These are phyloP conservation scores for Hyles lineata DNA, from an alignment of 2,888 invertebrate species.

Conservation along the genomic window DNA sequence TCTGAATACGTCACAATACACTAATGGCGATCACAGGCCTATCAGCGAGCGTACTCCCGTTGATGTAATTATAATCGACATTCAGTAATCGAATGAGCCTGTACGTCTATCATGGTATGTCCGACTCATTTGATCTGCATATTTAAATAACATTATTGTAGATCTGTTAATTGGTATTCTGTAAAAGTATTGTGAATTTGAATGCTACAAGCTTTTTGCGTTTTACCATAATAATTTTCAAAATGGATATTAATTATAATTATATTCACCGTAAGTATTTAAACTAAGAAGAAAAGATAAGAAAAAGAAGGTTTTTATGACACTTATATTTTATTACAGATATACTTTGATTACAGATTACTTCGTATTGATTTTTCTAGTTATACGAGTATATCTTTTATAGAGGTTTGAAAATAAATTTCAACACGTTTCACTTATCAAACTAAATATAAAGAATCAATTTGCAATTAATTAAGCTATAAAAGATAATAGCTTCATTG, in stretches of 20 bases:
- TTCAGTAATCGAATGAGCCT: constrained; percentile 3
- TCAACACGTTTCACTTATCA: background rate
- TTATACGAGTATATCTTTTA: too few species aligned
- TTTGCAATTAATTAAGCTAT: constrained; percentile 23
- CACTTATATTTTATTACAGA: too few species aligned
- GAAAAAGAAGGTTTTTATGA: too few species aligned
- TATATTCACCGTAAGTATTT: too few species aligned
- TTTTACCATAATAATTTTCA: too few species aligned
- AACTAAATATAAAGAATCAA: background rate
- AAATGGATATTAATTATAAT: too few species aligned
- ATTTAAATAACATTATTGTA: background rate
- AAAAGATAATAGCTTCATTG: constrained; percentile 19
- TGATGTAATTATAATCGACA: constrained; percentile 22
- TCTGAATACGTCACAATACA: background rate
- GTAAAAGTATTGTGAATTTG: background rate
- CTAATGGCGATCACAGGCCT: background rate
- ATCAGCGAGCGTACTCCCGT: background rate
- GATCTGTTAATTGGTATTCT: too few species aligned
- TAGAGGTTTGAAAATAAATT: too few species aligned
- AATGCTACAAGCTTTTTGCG: too few species aligned
- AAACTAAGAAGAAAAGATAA: too few species aligned
- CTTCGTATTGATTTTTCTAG: too few species aligned
- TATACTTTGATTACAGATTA: too few species aligned
- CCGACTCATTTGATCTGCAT: background rate
- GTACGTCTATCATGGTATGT: background rate